Evolutionary conservation across 2,113 vertebrate species (phyloP).

Genomic region (Leiothrix lutea): DNA sequence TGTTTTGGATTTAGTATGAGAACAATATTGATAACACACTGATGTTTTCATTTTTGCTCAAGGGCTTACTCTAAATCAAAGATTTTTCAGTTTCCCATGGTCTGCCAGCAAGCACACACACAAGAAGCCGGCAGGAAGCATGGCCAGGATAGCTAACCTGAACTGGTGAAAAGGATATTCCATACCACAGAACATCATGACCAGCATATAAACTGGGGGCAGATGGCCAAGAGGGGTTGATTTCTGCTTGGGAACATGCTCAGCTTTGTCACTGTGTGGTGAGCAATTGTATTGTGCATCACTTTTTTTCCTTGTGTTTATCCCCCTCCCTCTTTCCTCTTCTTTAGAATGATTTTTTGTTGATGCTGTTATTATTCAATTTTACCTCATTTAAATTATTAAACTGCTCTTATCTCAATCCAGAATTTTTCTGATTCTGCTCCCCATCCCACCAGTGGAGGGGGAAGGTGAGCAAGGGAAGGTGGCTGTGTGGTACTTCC

Average conservation of each 20-base stretch:
- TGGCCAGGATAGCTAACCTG: rapidly evolving
- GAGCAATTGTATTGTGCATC: rapidly evolving
- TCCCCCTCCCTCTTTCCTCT: background rate
- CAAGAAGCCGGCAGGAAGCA: background rate
- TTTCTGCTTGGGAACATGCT: background rate
- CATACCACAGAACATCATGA: background rate
- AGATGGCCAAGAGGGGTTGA: background rate
- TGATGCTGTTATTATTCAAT: background rate
- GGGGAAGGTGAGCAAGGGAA: background rate
- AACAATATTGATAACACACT: background rate
- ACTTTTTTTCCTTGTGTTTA: background rate
- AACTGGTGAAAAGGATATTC: background rate
- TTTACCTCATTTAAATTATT: background rate
- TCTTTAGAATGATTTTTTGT: background rate
- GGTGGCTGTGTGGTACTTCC: background rate
- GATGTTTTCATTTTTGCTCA: background rate
- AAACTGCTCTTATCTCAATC: background rate
- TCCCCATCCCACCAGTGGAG: background rate
- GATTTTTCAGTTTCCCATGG: background rate
- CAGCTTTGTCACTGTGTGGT: background rate
- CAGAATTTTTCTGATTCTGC: background rate
- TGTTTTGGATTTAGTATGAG: background rate
- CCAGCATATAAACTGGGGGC: background rate
- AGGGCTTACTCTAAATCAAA: background rate
- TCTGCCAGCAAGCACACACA: rapidly evolving